Evolutionary conservation across 2,797 vertebrate genomes (phyloP).

Genomic region (Acipenser transmontanus): DNA sequence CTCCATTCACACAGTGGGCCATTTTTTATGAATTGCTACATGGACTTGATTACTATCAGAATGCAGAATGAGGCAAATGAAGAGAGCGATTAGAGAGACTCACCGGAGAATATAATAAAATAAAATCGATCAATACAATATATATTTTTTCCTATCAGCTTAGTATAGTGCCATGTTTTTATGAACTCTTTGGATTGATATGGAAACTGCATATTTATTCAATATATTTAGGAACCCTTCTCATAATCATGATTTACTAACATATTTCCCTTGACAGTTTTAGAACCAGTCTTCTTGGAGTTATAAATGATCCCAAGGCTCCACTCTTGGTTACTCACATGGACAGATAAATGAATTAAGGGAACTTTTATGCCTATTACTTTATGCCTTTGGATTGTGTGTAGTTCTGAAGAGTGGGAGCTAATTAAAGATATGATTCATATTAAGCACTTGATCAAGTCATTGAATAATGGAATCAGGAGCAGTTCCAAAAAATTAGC

Average conservation of each 20-base stretch:
- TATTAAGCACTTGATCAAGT: conserved; percentile 74
- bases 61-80: no score
- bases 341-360: conserved; percentile 95
- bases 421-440: conserved; percentile 90
- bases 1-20: conserved; percentile 70
- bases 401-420: conserved; percentile 75
- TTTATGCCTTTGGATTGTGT: conserved; percentile 82
- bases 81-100: no score
- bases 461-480: conserved; percentile 74
- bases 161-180: conserved; percentile 43
- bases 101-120: conserved; percentile 70
- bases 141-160: conserved; percentile 60
- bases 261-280: conserved; percentile 67
- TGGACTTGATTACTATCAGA: conserved; percentile 49
- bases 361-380: conserved; percentile 89
- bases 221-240: conserved; percentile 62
- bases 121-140: conserved; percentile 61
- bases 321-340: conserved; percentile 72
- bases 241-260: conserved; percentile 58
- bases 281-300: conserved; percentile 62
- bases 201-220: conserved; percentile 63
- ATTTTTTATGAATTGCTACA: conserved; percentile 81
- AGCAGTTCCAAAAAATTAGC: conserved; percentile 74
- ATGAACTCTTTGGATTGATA: conserved; percentile 49
- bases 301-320: conserved; percentile 87